phyloP scores from a whole-genome alignment of 2,113 vertebrate genomes.

The Amphilophus citrinellus region DNA sequence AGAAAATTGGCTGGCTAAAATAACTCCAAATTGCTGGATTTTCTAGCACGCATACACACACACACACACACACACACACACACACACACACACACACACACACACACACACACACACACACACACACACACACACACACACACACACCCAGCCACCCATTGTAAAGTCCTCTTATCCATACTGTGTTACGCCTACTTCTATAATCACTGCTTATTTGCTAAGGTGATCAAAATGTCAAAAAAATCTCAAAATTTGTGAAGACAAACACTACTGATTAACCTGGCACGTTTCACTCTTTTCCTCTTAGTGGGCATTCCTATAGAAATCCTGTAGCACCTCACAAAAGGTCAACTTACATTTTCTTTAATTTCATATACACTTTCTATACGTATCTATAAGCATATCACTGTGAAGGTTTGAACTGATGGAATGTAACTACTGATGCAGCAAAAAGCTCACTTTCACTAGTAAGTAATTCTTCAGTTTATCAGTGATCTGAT shows the following conservation, averaged over 20 bases:
- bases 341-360: neutral
- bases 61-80: no score
- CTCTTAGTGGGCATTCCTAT: neutral
- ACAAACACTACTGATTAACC: neutral
- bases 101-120: no score
- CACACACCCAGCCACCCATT: neutral
- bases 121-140: no score
- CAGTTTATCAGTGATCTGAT: neutral
- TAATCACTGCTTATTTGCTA: neutral
- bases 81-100: no score
- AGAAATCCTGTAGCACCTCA: neutral
- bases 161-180: neutral
- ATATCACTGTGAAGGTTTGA: neutral
- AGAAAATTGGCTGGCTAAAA: slow-evolving; percentile 60
- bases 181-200: neutral
- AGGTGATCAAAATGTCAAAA: neutral
- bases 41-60: neutral
- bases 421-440: neutral
- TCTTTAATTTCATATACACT: neutral
- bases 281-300: neutral
- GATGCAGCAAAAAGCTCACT: neutral
- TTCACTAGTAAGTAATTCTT: neutral
- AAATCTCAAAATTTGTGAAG: neutral
- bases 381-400: neutral
- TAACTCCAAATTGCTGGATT: slow-evolving; percentile 52